Conservation (phyloP, 2,888 invertebrate species). For the Eulithis testata region DNA sequence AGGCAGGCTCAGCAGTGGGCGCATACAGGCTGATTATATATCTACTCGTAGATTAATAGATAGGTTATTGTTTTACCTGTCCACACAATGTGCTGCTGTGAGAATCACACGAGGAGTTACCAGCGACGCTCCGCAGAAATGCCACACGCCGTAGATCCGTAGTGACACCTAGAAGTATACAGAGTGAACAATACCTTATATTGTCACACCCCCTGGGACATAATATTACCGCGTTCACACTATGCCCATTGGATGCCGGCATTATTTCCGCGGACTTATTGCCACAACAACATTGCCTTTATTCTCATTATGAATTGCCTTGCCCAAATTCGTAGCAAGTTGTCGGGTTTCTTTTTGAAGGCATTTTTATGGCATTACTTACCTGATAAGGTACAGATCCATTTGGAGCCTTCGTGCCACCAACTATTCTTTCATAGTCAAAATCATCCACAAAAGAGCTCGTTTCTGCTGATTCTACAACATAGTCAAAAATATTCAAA, state of each 20-base stretch:
- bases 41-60: too few species aligned
- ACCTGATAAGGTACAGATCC: slow-evolving; percentile 80
- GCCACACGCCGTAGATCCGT: slow-evolving; percentile 73
- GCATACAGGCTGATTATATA: too few species aligned
- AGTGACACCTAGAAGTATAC: slow-evolving; percentile 66
- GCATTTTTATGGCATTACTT: too few species aligned
- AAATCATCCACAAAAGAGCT: slow-evolving; percentile 56
- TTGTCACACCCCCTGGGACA: too few species aligned
- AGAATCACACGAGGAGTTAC: slow-evolving; percentile 79
- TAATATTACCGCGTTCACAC: too few species aligned
- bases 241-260: too few species aligned
- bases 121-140: slow-evolving; percentile 86
- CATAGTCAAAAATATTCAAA: slow-evolving; percentile 1
- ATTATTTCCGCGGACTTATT: too few species aligned
- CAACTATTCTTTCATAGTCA: slow-evolving; percentile 80
- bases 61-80: slow-evolving; percentile 66
- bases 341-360: too few species aligned
- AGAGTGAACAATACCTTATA: not conserved
- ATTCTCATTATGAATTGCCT: too few species aligned
- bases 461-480: slow-evolving; percentile 61
- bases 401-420: slow-evolving; percentile 78
- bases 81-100: slow-evolving; percentile 85
- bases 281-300: too few species aligned
- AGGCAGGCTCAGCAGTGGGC: too few species aligned
- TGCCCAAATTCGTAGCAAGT: too few species aligned